Conservation (phyloP, 2,888 invertebrate species). For the Macaria notata region DNA sequence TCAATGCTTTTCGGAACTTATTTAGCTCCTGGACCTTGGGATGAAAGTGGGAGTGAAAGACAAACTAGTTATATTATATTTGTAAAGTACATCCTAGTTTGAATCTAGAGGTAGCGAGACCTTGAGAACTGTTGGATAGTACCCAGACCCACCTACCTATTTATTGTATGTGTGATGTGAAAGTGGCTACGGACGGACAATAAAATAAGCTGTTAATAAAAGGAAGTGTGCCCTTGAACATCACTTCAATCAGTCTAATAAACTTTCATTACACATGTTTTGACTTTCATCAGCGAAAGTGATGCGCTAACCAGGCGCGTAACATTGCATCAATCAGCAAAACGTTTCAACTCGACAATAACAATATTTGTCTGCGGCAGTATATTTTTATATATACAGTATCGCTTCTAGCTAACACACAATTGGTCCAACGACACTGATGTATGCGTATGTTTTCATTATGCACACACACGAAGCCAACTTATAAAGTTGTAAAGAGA, state of each 20-base stretch:
- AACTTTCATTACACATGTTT: constrained; percentile 48
- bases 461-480: constrained; percentile 59
- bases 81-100: no score
- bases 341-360: constrained; percentile 54
- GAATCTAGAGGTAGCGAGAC: no score
- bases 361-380: constrained; percentile 64
- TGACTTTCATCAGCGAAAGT: constrained; percentile 68
- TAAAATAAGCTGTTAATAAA: neutral
- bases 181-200: no score
- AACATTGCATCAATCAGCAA: constrained; percentile 65
- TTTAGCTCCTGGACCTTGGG: no score
- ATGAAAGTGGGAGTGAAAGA: no score
- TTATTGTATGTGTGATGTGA: no score
- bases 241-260: constrained; percentile 21
- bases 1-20: no score
- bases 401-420: constrained; percentile 48
- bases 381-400: constrained; percentile 64
- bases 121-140: no score
- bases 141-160: no score
- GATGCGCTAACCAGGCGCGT: constrained; percentile 60
- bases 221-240: constrained; percentile 6
- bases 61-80: no score
- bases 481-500: constrained; percentile 63
- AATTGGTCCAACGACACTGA: constrained; percentile 62
- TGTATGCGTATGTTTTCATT: constrained; percentile 52